Evolutionary conservation across 2,797 vertebrate species (phyloP).

Genomic region (Sternarchorhynchus goeldii): DNA sequence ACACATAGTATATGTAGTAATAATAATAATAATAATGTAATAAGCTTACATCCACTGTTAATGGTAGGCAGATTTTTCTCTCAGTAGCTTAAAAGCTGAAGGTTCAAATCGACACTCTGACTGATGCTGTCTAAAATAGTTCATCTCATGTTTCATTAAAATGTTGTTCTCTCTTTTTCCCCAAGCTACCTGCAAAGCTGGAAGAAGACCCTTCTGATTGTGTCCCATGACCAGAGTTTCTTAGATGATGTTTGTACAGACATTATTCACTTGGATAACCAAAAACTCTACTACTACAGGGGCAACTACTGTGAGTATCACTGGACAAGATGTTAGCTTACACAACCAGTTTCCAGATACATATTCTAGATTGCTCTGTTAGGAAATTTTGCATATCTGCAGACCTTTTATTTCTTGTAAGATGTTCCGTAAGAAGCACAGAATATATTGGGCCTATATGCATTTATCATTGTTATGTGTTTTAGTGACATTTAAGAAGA

Average conservation of each 20-base stretch:
- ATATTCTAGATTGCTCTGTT: neutral
- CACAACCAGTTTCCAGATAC: too few species aligned
- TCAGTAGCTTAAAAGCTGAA: too few species aligned
- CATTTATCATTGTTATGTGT: slow-evolving; percentile 3
- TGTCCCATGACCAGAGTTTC: slow-evolving; percentile 94
- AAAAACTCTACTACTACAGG: slow-evolving; percentile 90
- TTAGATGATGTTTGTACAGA: slow-evolving; percentile 92
- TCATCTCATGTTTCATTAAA: neutral
- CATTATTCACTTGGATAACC: slow-evolving; percentile 85
- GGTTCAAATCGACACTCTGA: too few species aligned
- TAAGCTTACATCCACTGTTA: too few species aligned
- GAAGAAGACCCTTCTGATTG: slow-evolving; percentile 91
- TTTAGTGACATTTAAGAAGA: slow-evolving; percentile 93
- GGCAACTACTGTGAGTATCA: slow-evolving; percentile 86
- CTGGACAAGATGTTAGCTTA: neutral
- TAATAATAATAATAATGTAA: too few species aligned
- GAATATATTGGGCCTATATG: neutral
- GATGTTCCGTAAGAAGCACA: too few species aligned
- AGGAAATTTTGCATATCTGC: neutral
- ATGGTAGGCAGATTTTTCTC: too few species aligned
- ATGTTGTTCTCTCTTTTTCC: neutral
- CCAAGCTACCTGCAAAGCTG: slow-evolving; percentile 89
- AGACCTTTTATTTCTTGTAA: too few species aligned
- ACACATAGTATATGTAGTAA: too few species aligned
- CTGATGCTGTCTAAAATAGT: neutral